Conservation (phyloP, 2,113 vertebrate genomes). For the Ammodytes marinus region DNA sequence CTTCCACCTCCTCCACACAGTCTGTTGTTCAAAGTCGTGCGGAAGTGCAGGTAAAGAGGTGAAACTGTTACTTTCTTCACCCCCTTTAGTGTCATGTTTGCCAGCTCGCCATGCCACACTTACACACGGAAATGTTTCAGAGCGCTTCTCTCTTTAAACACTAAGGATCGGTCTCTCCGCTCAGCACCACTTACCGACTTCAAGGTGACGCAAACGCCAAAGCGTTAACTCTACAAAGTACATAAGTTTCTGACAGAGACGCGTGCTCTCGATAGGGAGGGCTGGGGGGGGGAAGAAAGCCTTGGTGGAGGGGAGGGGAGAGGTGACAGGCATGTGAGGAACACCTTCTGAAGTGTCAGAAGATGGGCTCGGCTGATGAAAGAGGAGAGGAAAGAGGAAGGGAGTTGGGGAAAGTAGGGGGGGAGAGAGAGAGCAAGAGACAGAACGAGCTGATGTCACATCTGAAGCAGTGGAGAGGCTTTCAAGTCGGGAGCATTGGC, state of each 20-base stretch:
- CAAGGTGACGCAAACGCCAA: slow-evolving; percentile 82
- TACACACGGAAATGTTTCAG: slow-evolving; percentile 57
- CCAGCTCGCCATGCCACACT: slow-evolving; percentile 64
- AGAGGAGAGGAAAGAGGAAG: slow-evolving; percentile 79
- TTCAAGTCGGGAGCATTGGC: slow-evolving; percentile 79
- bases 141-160: slow-evolving; percentile 74
- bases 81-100: slow-evolving; percentile 60
- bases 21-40: slow-evolving; percentile 66
- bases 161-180: slow-evolving; percentile 72
- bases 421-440: slow-evolving; percentile 73
- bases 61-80: slow-evolving; percentile 57
- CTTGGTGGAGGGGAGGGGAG: slow-evolving; percentile 73
- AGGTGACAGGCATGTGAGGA: slow-evolving; percentile 82
- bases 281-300: slow-evolving; percentile 69
- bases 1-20: slow-evolving; percentile 50
- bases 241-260: slow-evolving; percentile 82
- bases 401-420: slow-evolving; percentile 37
- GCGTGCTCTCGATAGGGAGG: slow-evolving; percentile 74
- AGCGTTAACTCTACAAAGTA: slow-evolving; percentile 86
- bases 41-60: slow-evolving; percentile 66
- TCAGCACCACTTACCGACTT: slow-evolving; percentile 84
- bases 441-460: slow-evolving; percentile 81
- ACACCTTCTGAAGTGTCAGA: slow-evolving; percentile 85
- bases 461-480: slow-evolving; percentile 76
- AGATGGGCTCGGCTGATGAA: slow-evolving; percentile 83